Evolutionary conservation across 2,888 invertebrate genomes (phyloP).

Genomic region (Beris chalybata): DNA sequence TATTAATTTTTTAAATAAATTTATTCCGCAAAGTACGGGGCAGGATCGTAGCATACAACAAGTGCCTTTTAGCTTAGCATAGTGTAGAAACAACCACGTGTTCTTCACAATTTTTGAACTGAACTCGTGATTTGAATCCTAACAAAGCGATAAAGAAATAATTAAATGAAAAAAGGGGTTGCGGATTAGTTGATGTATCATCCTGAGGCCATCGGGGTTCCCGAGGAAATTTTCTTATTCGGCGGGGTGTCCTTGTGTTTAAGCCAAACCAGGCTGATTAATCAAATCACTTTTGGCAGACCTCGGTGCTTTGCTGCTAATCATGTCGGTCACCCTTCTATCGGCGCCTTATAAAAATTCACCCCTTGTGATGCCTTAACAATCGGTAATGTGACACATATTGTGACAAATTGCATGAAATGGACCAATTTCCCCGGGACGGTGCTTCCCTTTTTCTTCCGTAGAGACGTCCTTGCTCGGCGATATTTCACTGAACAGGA

Average conservation of each 20-base stretch:
- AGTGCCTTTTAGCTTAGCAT: slow-evolving; percentile 15
- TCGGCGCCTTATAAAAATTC: slow-evolving; percentile 34
- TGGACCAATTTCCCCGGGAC: slow-evolving; percentile 34
- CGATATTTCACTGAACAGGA: slow-evolving; percentile 32
- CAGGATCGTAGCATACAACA: neutral
- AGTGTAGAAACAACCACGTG: slow-evolving; percentile 34
- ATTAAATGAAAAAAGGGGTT: slow-evolving; percentile 38
- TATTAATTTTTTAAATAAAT: too few species aligned
- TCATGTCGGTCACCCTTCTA: slow-evolving; percentile 37
- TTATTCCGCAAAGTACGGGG: too few species aligned
- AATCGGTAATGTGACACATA: slow-evolving; percentile 57
- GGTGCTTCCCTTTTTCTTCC: slow-evolving; percentile 1
- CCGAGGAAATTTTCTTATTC: slow-evolving; percentile 25
- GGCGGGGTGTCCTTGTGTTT: slow-evolving; percentile 26
- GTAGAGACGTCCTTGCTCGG: neutral
- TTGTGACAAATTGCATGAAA: slow-evolving; percentile 56
- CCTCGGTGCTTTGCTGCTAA: slow-evolving; percentile 28
- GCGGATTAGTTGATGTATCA: slow-evolving; percentile 35
- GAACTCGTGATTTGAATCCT: slow-evolving; percentile 42
- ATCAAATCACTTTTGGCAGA: slow-evolving; percentile 29
- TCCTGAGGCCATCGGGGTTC: slow-evolving; percentile 36
- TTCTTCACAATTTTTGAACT: slow-evolving; percentile 1
- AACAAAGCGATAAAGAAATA: slow-evolving; percentile 43
- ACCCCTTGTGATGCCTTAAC: slow-evolving; percentile 34
- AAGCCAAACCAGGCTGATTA: slow-evolving; percentile 41